These are phyloP conservation scores for Spea bombifrons DNA, from an alignment of 2,113 vertebrate species.

Conservation along the genomic window DNA sequence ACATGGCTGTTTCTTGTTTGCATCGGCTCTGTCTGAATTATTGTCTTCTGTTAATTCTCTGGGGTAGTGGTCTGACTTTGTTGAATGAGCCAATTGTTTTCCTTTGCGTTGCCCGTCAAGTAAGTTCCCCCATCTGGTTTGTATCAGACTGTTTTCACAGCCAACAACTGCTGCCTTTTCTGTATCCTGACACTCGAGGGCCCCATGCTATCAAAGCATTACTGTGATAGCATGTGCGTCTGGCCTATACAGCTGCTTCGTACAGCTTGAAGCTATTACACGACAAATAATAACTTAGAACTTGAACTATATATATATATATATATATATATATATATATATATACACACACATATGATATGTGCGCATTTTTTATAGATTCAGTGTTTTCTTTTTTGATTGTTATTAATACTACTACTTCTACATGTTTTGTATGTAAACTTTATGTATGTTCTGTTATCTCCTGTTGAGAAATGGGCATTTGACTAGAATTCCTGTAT, in stretches of 20 bases:
- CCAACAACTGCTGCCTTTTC: constrained; percentile 79
- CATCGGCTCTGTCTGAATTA: constrained; percentile 66
- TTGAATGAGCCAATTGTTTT: constrained; percentile 81
- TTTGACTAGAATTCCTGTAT: too few species aligned
- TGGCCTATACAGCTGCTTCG: constrained; percentile 67
- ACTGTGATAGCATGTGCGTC: constrained; percentile 69
- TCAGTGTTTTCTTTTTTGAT: too few species aligned
- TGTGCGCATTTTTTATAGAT: neutral
- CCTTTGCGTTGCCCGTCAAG: constrained; percentile 77
- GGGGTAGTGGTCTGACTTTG: constrained; percentile 69
- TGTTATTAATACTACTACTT: too few species aligned
- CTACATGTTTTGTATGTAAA: too few species aligned
- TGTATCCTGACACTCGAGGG: constrained; percentile 77
- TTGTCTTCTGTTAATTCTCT: constrained; percentile 71
- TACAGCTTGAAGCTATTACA: constrained; percentile 77
- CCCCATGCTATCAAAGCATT: constrained; percentile 74
- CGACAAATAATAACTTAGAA: constrained; percentile 64
- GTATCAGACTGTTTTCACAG: constrained; percentile 85
- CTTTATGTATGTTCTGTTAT: too few species aligned
- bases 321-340: neutral
- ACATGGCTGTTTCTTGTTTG: constrained; percentile 74
- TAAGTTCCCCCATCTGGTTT: constrained; percentile 82
- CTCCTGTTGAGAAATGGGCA: too few species aligned
- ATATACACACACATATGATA: too few species aligned
- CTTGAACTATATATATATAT: constrained; percentile 57